Base-by-base conservation (phyloP, 2,113 vertebrate genomes). In the Syngnathoides biaculeatus region DNA sequence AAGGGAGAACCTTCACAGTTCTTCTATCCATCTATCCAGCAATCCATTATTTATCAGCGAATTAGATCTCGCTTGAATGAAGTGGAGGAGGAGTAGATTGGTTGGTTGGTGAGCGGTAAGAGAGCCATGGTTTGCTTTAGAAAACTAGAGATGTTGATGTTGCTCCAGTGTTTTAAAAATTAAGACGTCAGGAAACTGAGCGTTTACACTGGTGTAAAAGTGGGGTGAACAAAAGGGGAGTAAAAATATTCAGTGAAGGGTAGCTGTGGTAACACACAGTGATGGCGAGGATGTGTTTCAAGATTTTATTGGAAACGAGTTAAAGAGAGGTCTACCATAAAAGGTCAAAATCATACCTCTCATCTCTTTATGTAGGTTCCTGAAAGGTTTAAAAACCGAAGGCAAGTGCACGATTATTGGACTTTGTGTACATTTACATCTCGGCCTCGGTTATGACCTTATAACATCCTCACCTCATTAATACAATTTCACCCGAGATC, bases 21-120 rank as follows among this genome's bases (percentile, higher is more conserved):
- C 86, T 84, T 75, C 86, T 39, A 72, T 83, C 78, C 69, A 67
- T 83, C 71, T 81, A 92, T 92, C 86, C 87, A 92, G 91, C 76
- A 81, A 92, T 92, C 86, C 87, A 93, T 93, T 91, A 93, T 93
- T 93, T 87, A 92, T 92, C 63, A 60, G 73, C 73, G 87, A 91
- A 90, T 91, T 92, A 90, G 81, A 90, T 88, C 83, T 82, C 50
- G 87, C 78, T 78, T 87, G 85, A 85, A 85, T 87, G 80, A 83
- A 80, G 75, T 58, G 61, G 62, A 73, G 64, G 66, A 62, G 74
- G 40, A 67, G 72, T 65, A 60, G 64, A 72, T 66, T 8, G 22
- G 61, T n/a, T 40, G 27, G 35, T 38, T 52, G 62, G 26, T 24
- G 38, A 43, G 82, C 81, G 81, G 64, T 77, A 78, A 72, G 40